These are phyloP conservation scores for Cabera pusaria DNA, from an alignment of 2,888 invertebrate genomes.

Conservation along the genomic window DNA sequence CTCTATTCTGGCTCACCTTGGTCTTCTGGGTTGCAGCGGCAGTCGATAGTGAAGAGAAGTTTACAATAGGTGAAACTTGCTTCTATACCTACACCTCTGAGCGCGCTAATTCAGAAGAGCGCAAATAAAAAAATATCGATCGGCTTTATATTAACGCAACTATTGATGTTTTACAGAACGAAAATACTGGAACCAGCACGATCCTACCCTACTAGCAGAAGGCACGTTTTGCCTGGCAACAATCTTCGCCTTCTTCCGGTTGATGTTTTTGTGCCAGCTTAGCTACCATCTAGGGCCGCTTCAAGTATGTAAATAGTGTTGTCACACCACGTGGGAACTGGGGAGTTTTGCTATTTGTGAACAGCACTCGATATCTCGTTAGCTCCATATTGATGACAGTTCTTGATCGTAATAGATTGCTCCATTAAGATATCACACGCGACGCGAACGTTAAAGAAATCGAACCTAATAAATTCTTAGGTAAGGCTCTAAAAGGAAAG, in stretches of 20 bases:
- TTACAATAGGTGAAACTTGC: constrained; percentile 28
- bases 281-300: constrained; percentile 86
- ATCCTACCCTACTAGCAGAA: constrained; percentile 86
- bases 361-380: constrained; percentile 7
- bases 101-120: no score
- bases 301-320: constrained; percentile 49
- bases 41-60: constrained; percentile 49
- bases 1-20: constrained; percentile 84
- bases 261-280: constrained; percentile 85
- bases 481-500: no score
- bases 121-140: no score
- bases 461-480: no score
- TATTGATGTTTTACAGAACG: constrained; percentile 69
- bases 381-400: constrained; percentile 10
- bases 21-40: constrained; percentile 85
- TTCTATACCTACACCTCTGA: no score
- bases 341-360: constrained; percentile 7
- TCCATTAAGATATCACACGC: no score
- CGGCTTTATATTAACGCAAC: no score
- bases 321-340: constrained; percentile 9
- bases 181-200: constrained; percentile 86
- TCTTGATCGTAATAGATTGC: no score
- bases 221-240: constrained; percentile 86
- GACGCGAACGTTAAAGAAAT: no score
- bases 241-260: constrained; percentile 85